phyloP scores from a whole-genome alignment of 2,888 invertebrate genomes.

The Pollenia labialis region DNA sequence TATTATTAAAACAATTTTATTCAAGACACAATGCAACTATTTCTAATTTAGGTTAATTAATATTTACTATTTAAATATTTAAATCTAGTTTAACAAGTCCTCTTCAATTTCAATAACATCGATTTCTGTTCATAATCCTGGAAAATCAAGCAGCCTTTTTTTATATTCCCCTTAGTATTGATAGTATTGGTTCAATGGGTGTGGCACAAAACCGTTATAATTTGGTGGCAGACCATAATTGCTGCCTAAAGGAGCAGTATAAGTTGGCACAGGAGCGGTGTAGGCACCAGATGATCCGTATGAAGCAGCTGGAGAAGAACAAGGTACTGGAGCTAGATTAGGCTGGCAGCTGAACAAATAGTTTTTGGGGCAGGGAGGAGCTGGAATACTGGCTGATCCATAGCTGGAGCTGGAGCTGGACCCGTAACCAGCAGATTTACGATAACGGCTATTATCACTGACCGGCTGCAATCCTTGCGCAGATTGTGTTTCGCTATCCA shows the following conservation, averaged over 20 bases:
- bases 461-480: neutral
- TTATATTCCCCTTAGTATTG: slow-evolving; percentile 16
- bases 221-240: slow-evolving; percentile 4
- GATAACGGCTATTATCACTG: slow-evolving; percentile 13
- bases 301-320: slow-evolving; percentile 76
- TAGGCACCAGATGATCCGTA: slow-evolving; percentile 77
- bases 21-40: too few species aligned
- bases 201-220: slow-evolving; percentile 7
- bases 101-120: too few species aligned
- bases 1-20: too few species aligned
- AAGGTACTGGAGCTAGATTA: slow-evolving; percentile 79
- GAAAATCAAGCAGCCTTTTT: neutral
- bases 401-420: neutral
- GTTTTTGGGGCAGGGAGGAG: slow-evolving; percentile 80
- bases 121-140: too few species aligned
- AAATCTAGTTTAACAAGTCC: too few species aligned
- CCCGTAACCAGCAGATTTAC: slow-evolving; percentile 27
- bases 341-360: slow-evolving; percentile 81
- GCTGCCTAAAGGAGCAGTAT: slow-evolving; percentile 37
- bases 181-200: slow-evolving; percentile 19
- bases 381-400: slow-evolving; percentile 69
- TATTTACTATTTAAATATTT: too few species aligned
- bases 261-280: slow-evolving; percentile 78
- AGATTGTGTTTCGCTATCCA: neutral
- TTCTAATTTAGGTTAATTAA: too few species aligned